phyloP scores from a whole-genome alignment of 2,888 invertebrate species.

The Microchrysa polita region DNA sequence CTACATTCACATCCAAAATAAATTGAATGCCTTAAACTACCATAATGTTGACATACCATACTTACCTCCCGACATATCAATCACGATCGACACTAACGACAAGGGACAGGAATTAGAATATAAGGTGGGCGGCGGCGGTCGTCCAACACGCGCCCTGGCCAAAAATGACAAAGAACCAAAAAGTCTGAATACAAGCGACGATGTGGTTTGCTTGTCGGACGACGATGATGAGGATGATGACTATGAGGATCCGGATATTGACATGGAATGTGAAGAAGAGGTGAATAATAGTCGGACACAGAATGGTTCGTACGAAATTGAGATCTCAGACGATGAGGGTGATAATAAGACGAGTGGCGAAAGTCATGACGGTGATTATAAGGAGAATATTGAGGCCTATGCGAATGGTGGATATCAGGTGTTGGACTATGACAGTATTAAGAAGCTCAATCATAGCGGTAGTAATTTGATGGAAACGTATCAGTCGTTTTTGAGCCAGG shows the following conservation, averaged over 20 bases:
- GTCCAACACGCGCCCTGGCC: background rate
- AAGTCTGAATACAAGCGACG: background rate
- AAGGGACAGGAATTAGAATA: constrained; percentile 35
- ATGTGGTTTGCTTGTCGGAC: constrained; percentile 38
- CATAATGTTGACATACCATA: constrained; percentile 28
- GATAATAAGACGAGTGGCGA: background rate
- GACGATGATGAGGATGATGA: constrained; percentile 23
- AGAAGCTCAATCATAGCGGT: background rate
- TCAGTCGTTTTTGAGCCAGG: constrained; percentile 26
- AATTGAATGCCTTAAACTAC: constrained; percentile 1
- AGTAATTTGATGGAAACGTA: background rate
- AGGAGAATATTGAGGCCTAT: background rate
- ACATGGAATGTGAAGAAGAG: constrained; percentile 5
- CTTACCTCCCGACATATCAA: constrained; percentile 36
- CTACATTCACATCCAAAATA: constrained; percentile 14
- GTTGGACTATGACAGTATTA: constrained; percentile 28
- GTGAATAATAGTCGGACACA: background rate
- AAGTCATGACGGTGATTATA: background rate
- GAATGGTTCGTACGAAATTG: constrained; percentile 22
- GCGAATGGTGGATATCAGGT: constrained; percentile 9
- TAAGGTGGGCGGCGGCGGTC: background rate
- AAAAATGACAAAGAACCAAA: constrained; percentile 11
- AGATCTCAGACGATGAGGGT: constrained; percentile 29
- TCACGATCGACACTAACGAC: constrained; percentile 32
- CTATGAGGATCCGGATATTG: constrained; percentile 10